These are phyloP conservation scores for Drosophila acutilabella DNA, from an alignment of 2,888 invertebrate species.

Conservation along the genomic window DNA sequence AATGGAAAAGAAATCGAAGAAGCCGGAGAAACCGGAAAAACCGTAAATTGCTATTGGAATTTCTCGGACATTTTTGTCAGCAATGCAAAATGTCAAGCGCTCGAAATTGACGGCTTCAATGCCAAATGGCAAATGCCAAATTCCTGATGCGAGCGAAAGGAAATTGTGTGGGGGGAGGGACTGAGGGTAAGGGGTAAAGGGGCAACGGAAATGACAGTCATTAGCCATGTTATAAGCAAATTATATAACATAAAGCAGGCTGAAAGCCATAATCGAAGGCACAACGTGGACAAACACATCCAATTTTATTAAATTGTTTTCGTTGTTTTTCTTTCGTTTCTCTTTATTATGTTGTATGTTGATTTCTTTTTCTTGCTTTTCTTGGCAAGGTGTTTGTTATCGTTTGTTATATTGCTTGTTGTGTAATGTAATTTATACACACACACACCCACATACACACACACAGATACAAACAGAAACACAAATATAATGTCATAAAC, in stretches of 20 bases:
- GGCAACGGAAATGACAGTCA: slow-evolving; percentile 40
- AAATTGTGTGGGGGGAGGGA: too few relatives aligned
- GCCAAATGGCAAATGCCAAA: slow-evolving; percentile 7
- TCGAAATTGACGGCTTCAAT: slow-evolving; percentile 30
- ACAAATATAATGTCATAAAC: slow-evolving; percentile 77
- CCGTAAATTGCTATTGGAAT: slow-evolving; percentile 47
- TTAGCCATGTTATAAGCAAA: slow-evolving; percentile 65
- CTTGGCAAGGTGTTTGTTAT: slow-evolving; percentile 76
- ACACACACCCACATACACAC: slow-evolving; percentile 32
- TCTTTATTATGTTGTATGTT: slow-evolving; percentile 22
- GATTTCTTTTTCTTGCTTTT: slow-evolving; percentile 20
- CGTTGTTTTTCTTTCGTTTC: slow-evolving; percentile 24
- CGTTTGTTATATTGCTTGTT: slow-evolving; percentile 80
- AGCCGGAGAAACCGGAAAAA: slow-evolving; percentile 14
- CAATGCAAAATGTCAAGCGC: slow-evolving; percentile 46
- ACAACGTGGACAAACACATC: slow-evolving; percentile 9
- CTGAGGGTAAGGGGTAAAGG: background rate
- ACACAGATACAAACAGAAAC: slow-evolving; percentile 32
- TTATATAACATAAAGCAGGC: slow-evolving; percentile 55
- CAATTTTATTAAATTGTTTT: slow-evolving; percentile 71
- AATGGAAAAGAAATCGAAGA: slow-evolving; percentile 6
- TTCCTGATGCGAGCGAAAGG: background rate
- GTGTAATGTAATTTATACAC: slow-evolving; percentile 76
- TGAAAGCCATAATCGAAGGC: slow-evolving; percentile 50
- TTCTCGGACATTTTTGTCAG: slow-evolving; percentile 39